Evolutionary conservation across 2,113 vertebrate genomes (phyloP).

Genomic region (Columba livia): DNA sequence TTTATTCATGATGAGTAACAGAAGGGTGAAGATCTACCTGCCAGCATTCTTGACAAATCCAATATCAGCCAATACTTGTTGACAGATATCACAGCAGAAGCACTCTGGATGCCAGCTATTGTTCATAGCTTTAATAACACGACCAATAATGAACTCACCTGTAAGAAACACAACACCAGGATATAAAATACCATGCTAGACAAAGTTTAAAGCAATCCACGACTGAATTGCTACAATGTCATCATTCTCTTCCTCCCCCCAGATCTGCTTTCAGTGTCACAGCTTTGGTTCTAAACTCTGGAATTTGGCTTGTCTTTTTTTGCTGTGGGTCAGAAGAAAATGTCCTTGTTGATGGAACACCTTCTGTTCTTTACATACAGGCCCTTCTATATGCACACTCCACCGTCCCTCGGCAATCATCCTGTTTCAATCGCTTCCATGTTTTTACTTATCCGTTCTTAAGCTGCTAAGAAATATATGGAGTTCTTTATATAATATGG

Average conservation of each 20-base stretch:
- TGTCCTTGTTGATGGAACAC: background rate
- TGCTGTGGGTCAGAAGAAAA: background rate
- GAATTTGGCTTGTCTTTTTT: background rate
- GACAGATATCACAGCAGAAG: slow-evolving; percentile 95
- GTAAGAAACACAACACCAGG: slow-evolving; percentile 16
- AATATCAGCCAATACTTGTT: slow-evolving; percentile 90
- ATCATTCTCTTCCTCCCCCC: background rate
- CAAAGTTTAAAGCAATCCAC: background rate
- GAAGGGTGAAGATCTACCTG: slow-evolving; percentile 77
- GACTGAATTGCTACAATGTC: background rate
- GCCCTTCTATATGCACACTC: background rate
- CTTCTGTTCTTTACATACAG: background rate
- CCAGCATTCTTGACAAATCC: slow-evolving; percentile 98
- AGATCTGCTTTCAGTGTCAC: background rate
- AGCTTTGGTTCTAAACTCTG: background rate
- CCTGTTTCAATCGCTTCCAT: background rate
- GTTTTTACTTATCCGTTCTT: background rate
- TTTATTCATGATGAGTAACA: background rate
- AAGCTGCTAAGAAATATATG: background rate
- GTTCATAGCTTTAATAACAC: slow-evolving; percentile 99
- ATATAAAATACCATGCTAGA: background rate
- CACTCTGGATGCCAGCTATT: slow-evolving; percentile 98
- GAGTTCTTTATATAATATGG: background rate
- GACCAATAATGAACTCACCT: slow-evolving; percentile 98
- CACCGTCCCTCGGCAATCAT: background rate